Base-by-base conservation (phyloP, 2,888 invertebrate species). In the Erebia ligea region DNA sequence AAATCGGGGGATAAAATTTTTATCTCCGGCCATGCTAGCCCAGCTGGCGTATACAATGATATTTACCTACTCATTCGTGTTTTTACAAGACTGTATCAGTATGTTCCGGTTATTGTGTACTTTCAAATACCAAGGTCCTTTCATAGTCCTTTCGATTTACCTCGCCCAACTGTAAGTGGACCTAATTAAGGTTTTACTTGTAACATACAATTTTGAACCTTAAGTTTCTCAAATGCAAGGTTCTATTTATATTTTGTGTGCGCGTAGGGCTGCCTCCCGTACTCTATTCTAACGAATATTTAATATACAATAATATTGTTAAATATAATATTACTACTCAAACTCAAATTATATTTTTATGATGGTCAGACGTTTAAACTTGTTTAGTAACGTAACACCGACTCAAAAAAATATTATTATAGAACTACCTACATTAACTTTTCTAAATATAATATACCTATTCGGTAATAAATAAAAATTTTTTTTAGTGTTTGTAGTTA, bases 81-180 rank as follows among this genome's bases (percentile, higher is more conserved):
- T 54, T 34, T 59, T 72, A 72, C 68, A 61, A 74, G n/a, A n/a
- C n/a, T n/a, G n/a, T n/a, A n/a, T n/a, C n/a, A n/a, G 70, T 79
- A 78, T 84, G 87, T 88, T 89, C 91, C 88, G 89, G 87, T 84
- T 85, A 80, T 80, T 81, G 82, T 79, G 80, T 79, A 89, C 90
- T 90, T 90, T 90, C 90, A 85, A 89, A 85, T 82, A 75, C 78
- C 91, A 90, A 90, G 90, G 90, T 87, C 84, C 77, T 79, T 75
- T 78, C 69, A 72, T 75, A 79, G 79, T 80, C 80, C 77, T 79
- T 80, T 77, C 80, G 80, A 80, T 79, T 76, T 79, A 81, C 86
- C 82, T 81, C 83, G 80, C 82, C 83, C 82, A 84, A 75, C 76
- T 75, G 73, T 74, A 73, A 78, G 73, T 76, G 71, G 74, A 76